phyloP scores from a whole-genome alignment of 2,113 vertebrate genomes.

The Hippolais icterina region DNA sequence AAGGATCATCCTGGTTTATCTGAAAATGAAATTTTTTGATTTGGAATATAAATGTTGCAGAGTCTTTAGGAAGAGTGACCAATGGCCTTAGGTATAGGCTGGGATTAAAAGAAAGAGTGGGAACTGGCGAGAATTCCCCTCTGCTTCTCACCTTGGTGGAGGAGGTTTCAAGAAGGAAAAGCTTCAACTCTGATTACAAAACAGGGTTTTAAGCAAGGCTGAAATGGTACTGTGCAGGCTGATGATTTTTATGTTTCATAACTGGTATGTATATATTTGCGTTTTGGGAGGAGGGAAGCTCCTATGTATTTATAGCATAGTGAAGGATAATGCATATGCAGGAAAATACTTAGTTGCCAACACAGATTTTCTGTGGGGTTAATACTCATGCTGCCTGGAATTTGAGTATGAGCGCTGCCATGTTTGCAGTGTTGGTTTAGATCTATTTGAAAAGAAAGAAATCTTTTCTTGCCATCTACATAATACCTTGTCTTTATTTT shows the following conservation, averaged over 20 bases:
- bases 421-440: neutral
- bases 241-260: neutral
- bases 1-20: neutral
- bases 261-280: neutral
- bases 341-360: neutral
- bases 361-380: neutral
- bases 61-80: neutral
- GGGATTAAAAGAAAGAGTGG: neutral
- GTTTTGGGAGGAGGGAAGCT: neutral
- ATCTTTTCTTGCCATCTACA: neutral
- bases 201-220: neutral
- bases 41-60: neutral
- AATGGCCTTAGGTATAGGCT: neutral
- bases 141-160: neutral
- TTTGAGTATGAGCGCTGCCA: neutral
- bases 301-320: neutral
- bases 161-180: neutral
- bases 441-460: neutral
- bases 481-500: neutral
- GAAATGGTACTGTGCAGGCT: neutral
- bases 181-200: neutral
- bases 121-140: neutral
- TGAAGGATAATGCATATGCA: neutral
- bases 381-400: neutral
- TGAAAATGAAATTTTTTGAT: neutral